Conservation (phyloP, 1,140 invertebrate species). For the Battus philenor region DNA sequence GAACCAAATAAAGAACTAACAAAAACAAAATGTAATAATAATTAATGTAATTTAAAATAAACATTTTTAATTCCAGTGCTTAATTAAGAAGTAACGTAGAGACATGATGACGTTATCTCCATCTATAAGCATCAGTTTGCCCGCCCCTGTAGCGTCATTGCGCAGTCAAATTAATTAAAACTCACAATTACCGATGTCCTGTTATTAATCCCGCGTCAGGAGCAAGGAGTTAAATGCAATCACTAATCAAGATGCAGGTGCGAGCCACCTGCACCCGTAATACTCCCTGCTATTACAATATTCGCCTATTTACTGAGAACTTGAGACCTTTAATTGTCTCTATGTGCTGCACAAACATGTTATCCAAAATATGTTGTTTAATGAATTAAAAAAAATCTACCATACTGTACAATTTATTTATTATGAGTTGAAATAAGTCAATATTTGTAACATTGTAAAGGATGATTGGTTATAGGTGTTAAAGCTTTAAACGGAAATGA, state of each 20-base stretch:
- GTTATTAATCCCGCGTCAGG: conserved; percentile 45
- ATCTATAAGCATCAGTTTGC: not conserved
- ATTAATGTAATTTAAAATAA: not conserved
- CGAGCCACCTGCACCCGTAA: conserved; percentile 31
- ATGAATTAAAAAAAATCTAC: no score
- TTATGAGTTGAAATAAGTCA: no score
- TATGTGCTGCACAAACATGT: no score
- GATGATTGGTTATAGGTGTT: no score
- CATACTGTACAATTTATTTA: no score
- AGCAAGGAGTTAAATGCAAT: conserved; percentile 42
- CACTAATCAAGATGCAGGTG: conserved; percentile 66
- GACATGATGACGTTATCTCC: not conserved
- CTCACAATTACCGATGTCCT: conserved; percentile 41
- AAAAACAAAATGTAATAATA: no score
- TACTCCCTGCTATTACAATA: conserved; percentile 18
- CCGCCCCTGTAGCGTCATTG: not conserved
- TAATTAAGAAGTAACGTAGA: conserved; percentile 7
- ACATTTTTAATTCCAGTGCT: not conserved
- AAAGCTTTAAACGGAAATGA: no score
- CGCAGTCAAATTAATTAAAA: conserved; percentile 48
- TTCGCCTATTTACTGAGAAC: conserved; percentile 24
- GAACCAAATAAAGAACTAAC: no score
- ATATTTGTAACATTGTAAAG: no score
- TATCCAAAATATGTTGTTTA: no score
- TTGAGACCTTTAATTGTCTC: not conserved